phyloP scores from a whole-genome alignment of 1,140 invertebrate species.

The Drosophila novamexicana region DNA sequence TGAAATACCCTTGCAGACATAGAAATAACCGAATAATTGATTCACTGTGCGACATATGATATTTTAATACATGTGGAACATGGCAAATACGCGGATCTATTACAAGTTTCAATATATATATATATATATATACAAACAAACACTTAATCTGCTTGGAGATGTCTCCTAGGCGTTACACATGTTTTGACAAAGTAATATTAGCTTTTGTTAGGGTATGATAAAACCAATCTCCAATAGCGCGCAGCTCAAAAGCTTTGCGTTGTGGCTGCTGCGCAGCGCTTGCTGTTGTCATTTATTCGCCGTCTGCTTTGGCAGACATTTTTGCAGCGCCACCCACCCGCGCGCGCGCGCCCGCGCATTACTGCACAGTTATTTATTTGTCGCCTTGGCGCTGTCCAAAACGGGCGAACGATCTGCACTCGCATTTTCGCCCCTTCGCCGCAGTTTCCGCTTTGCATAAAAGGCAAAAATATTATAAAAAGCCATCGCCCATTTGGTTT shows the following conservation, averaged over 20 bases:
- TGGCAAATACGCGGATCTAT: not conserved
- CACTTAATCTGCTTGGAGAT: too few relatives aligned
- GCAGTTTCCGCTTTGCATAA: slow-evolving; percentile 56
- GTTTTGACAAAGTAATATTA: not conserved
- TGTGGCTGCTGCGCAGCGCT: slow-evolving; percentile 1
- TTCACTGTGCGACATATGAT: too few relatives aligned
- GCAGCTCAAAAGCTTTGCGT: slow-evolving; percentile 39
- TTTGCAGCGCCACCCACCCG: slow-evolving; percentile 31
- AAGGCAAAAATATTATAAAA: slow-evolving; percentile 48
- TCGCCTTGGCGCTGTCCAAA: slow-evolving; percentile 45
- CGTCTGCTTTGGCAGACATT: slow-evolving; percentile 41
- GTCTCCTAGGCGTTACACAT: not conserved
- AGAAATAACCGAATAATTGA: too few relatives aligned
- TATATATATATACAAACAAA: too few relatives aligned
- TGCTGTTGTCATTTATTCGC: slow-evolving; percentile 22
- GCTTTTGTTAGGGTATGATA: not conserved
- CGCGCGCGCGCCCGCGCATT: not conserved
- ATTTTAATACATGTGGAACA: not conserved
- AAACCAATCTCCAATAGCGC: slow-evolving; percentile 25
- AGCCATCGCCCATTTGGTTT: slow-evolving; percentile 46
- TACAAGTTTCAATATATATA: not conserved
- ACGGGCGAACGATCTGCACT: slow-evolving; percentile 41
- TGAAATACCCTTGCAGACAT: not conserved
- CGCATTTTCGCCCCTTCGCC: not conserved
- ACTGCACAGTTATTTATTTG: slow-evolving; percentile 31